Evolutionary conservation across 2,113 vertebrate species (phyloP), one percentile per base, ranked within the genome.

Genomic region (Chitala chitala): DNA sequence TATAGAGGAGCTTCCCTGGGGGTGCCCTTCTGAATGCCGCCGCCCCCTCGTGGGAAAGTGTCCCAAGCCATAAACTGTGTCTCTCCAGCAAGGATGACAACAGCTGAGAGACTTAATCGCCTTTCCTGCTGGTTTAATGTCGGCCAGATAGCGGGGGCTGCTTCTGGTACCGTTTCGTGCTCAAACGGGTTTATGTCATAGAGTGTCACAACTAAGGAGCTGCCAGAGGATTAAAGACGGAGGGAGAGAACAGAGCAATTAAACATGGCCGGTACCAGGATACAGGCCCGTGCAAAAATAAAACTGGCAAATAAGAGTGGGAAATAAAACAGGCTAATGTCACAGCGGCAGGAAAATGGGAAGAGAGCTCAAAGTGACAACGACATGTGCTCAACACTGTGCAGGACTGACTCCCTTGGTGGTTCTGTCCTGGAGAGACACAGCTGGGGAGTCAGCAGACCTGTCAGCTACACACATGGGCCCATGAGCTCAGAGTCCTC

Each of bases 61-160:
- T 63, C 38, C 31, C 59, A 63, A 63, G 38, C 15, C n/a, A 63
- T 66, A 15, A 66, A 15, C 40, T 22, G 22, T 3, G 63, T 46
- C 64, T 68, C 40, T 68, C 20, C 64, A 68, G 64, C 64, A n/a
- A 29, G 8, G 38, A 44, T 26, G 63, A 44, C 38, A 51, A 8
- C 48, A 51, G 48, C 48, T 20, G 9, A 65, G 38, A 17, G 63
- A 65, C 63, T 38, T 38, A 42, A 44, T 68, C 64, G n/a, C 42
- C 40, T 46, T 68, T 29, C 40, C 22, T 5, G 24, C 42, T 26
- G 46, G 22, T 68, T 24, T 68, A 22, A n/a, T 12, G 2, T 12
- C 12, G 22, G 64, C 22, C 42, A 66, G 64, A 61, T 46, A 48
- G n/a, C 3, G 24, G 20, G n/a, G 10, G 10, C 64, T 5, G 13